phyloP scores from a whole-genome alignment of 2,113 vertebrate species.

The Ascaphus truei region DNA sequence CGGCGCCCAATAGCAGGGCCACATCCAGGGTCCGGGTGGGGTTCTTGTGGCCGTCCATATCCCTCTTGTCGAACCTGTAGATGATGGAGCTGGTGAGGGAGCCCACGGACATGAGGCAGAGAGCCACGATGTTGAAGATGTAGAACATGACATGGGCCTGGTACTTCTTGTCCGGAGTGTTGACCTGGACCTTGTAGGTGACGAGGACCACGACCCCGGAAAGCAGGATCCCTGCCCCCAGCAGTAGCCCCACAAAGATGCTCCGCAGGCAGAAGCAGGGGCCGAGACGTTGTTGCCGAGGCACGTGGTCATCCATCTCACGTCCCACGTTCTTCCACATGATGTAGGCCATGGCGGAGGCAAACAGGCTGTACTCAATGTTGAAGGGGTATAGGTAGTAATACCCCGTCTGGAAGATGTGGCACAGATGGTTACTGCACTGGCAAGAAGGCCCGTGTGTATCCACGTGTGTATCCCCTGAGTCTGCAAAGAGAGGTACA shows the following conservation, averaged over 20 bases:
- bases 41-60: constrained; percentile 63
- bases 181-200: constrained; percentile 62
- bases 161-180: constrained; percentile 28
- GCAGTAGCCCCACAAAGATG: constrained; percentile 49
- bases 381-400: constrained; percentile 72
- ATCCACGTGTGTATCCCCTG: background rate
- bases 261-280: constrained; percentile 50
- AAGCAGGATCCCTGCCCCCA: constrained; percentile 54
- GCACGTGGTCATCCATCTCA: constrained; percentile 44
- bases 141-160: constrained; percentile 60
- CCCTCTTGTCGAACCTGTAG: constrained; percentile 61
- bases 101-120: constrained; percentile 55
- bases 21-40: constrained; percentile 71
- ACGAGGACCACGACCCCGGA: constrained; percentile 66
- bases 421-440: constrained; percentile 60
- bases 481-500: background rate
- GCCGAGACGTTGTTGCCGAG: constrained; percentile 43
- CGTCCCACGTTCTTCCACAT: constrained; percentile 74
- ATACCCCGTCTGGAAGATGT: constrained; percentile 56
- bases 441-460: constrained; percentile 42
- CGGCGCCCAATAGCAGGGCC: constrained; percentile 63
- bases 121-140: constrained; percentile 57
- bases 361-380: constrained; percentile 72
- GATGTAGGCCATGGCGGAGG: constrained; percentile 64
- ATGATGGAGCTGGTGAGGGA: constrained; percentile 51